These are phyloP conservation scores for Periparus ater DNA, from an alignment of 2,797 vertebrate species.

Conservation along the genomic window DNA sequence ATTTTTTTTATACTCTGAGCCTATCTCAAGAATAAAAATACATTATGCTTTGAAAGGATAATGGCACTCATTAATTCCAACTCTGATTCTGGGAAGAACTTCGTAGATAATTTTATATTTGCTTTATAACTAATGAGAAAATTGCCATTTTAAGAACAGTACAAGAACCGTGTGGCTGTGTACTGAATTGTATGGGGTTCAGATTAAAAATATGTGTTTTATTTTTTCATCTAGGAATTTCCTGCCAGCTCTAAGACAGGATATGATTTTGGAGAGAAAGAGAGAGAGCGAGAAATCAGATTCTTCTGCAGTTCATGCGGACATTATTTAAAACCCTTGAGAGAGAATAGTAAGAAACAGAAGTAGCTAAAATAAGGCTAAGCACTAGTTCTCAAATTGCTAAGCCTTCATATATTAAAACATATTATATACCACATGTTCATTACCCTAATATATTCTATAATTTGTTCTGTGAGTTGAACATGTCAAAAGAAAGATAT, in stretches of 20 bases:
- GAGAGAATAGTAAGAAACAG: constrained; percentile 12
- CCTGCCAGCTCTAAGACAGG: not conserved
- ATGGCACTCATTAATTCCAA: not conserved
- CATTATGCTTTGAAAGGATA: not conserved
- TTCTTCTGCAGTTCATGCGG: not conserved
- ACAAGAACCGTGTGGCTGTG: not conserved
- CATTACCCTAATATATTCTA: not conserved
- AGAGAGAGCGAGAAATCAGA: not conserved
- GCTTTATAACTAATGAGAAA: not conserved
- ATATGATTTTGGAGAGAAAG: constrained; percentile 29
- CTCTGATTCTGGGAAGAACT: not conserved
- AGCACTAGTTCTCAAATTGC: constrained; percentile 24
- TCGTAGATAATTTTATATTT: not conserved
- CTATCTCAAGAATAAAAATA: not conserved
- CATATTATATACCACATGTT: not conserved
- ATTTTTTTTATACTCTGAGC: not conserved
- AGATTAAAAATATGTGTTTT: not conserved
- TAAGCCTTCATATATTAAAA: constrained; percentile 18
- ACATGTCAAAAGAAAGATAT: not conserved
- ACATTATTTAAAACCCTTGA: constrained; percentile 33
- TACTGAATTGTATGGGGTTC: not conserved
- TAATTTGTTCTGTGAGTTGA: constrained; percentile 5
- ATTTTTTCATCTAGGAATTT: not conserved
- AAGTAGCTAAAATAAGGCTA: constrained; percentile 40
- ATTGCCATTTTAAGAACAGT: not conserved